phyloP scores from a whole-genome alignment of 2,113 vertebrate genomes.

The Bujurquina vittata region DNA sequence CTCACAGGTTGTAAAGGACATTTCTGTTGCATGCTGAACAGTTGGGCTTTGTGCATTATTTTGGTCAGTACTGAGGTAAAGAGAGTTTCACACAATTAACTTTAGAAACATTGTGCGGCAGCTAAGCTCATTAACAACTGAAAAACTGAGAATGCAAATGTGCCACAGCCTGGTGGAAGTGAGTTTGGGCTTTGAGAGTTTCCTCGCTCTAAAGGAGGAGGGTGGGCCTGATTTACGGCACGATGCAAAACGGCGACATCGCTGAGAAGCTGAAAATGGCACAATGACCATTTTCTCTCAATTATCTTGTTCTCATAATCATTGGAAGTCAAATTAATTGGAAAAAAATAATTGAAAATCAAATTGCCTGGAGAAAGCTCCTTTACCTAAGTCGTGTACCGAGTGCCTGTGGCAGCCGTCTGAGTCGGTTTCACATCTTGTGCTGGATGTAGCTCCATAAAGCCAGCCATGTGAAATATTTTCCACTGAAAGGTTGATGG shows the following conservation, averaged over 20 bases:
- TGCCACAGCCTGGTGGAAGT: neutral
- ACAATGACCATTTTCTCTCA: neutral
- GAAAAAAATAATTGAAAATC: neutral
- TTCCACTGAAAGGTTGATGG: constrained; percentile 29
- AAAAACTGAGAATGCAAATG: neutral
- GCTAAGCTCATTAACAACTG: neutral
- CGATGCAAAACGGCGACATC: neutral
- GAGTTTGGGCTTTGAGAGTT: neutral
- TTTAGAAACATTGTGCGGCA: neutral
- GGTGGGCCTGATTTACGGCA: neutral
- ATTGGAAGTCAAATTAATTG: neutral
- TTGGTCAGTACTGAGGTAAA: neutral
- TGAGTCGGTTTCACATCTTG: neutral
- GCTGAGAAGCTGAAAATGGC: neutral
- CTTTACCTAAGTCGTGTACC: neutral
- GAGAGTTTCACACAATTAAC: neutral
- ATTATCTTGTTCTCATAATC: neutral
- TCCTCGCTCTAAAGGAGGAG: neutral
- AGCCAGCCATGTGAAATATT: constrained; percentile 15
- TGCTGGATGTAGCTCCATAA: neutral
- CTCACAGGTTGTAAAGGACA: neutral
- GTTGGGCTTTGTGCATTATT: neutral
- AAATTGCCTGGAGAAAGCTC: neutral
- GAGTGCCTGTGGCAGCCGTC: neutral
- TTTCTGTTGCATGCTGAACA: neutral